A percentile compares a stretch with the other conserved stretches of the same genome.
Conservation (phyloP, 2,888 invertebrate species). For the Sesamia inferens region DNA sequence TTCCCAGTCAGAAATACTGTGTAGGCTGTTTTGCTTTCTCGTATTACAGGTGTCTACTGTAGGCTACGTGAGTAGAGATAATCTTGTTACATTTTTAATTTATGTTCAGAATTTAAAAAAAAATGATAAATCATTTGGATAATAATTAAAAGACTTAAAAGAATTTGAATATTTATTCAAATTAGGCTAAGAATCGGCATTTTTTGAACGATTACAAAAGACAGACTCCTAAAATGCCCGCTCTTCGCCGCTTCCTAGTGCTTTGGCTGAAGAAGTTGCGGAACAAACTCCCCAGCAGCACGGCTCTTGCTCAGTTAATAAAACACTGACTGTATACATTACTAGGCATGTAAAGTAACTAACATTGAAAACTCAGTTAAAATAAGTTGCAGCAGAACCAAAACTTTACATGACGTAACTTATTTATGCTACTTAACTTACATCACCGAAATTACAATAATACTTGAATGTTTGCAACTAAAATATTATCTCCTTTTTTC, state of each 20-base stretch:
- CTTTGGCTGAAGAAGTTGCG: no score
- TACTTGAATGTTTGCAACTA: neutral
- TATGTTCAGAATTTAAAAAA: neutral
- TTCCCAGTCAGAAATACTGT: slow-evolving; percentile 7
- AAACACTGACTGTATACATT: no score
- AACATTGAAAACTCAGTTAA: neutral
- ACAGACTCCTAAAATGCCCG: no score
- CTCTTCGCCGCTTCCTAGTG: no score
- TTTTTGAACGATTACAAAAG: no score
- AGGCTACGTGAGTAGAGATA: no score
- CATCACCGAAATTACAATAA: neutral
- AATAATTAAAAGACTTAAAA: neutral
- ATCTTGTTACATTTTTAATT: neutral
- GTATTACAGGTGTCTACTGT: neutral
- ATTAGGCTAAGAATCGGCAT: no score
- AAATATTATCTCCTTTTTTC: slow-evolving; percentile 19
- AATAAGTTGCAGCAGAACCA: neutral
- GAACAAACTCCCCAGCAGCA: no score
- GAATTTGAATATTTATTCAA: no score
- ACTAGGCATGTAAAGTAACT: no score
- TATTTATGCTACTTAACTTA: neutral
- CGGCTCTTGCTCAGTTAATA: no score
- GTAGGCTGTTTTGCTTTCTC: neutral
- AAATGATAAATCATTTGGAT: no score
- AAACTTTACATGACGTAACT: neutral